phyloP scores from a whole-genome alignment of 2,888 invertebrate species.

The Scrobipalpa atriplicella region DNA sequence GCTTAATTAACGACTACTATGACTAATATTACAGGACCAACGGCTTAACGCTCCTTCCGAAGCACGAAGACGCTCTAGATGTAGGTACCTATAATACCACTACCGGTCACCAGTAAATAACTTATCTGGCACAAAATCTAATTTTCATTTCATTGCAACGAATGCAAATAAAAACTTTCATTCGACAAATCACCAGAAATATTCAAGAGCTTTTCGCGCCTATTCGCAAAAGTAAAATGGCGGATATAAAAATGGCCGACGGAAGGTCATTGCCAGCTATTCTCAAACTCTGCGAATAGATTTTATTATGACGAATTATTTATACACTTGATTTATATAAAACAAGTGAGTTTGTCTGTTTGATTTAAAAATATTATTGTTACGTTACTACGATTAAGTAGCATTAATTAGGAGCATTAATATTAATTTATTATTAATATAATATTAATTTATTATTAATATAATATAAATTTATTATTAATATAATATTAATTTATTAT shows the following conservation, averaged over 20 bases:
- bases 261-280: slow-evolving; percentile 30
- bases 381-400: slow-evolving; percentile 27
- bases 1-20: too few species aligned
- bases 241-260: slow-evolving; percentile 23
- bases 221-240: slow-evolving; percentile 10
- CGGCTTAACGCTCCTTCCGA: too few species aligned
- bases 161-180: neutral
- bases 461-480: too few species aligned
- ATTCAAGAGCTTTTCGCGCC: slow-evolving; percentile 23
- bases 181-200: neutral
- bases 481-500: too few species aligned
- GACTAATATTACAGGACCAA: too few species aligned
- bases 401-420: too few species aligned
- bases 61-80: too few species aligned
- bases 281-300: slow-evolving; percentile 26
- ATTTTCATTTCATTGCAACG: neutral
- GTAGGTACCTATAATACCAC: too few species aligned
- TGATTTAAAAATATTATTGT: slow-evolving; percentile 36
- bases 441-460: too few species aligned
- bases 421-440: too few species aligned
- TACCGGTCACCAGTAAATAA: too few species aligned
- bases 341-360: slow-evolving; percentile 29
- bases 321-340: slow-evolving; percentile 25
- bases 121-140: too few species aligned
- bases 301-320: slow-evolving; percentile 21